These are phyloP conservation scores for Pherbina coryleti DNA, from an alignment of 2,888 invertebrate genomes.

Conservation along the genomic window DNA sequence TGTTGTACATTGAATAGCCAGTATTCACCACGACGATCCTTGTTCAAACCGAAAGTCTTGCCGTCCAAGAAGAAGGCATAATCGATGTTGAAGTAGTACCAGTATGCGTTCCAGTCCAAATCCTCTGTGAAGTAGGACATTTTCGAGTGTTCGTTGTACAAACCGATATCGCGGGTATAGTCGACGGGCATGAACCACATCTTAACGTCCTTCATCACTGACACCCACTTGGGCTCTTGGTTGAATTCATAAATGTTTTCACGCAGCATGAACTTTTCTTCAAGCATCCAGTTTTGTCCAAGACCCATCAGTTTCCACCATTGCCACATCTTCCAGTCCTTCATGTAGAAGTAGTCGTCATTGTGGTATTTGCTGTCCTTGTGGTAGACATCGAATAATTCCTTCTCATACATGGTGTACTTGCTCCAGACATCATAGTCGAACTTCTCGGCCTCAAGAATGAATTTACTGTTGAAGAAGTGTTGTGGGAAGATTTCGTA, in stretches of 20 bases:
- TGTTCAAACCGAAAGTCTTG: slow-evolving; percentile 70
- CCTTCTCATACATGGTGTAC: slow-evolving; percentile 54
- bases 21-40: slow-evolving; percentile 76
- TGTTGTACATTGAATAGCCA: slow-evolving; percentile 78
- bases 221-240: slow-evolving; percentile 55
- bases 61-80: slow-evolving; percentile 77
- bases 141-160: slow-evolving; percentile 72
- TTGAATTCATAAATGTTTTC: slow-evolving; percentile 57
- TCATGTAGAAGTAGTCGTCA: slow-evolving; percentile 57
- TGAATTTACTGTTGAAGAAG: slow-evolving; percentile 73
- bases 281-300: slow-evolving; percentile 58
- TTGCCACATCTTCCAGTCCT: slow-evolving; percentile 64
- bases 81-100: slow-evolving; percentile 75
- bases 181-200: slow-evolving; percentile 71
- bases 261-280: slow-evolving; percentile 57
- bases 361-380: slow-evolving; percentile 53
- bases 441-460: slow-evolving; percentile 63
- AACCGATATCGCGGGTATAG: slow-evolving; percentile 71
- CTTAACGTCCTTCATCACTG: slow-evolving; percentile 55
- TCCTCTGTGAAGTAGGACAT: slow-evolving; percentile 82
- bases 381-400: slow-evolving; percentile 64
- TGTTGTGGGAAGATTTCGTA: slow-evolving; percentile 76
- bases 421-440: slow-evolving; percentile 49
- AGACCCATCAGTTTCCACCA: slow-evolving; percentile 66
- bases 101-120: slow-evolving; percentile 76